Base-by-base conservation (phyloP, 2,888 invertebrate species). In the Pecten maximus region DNA sequence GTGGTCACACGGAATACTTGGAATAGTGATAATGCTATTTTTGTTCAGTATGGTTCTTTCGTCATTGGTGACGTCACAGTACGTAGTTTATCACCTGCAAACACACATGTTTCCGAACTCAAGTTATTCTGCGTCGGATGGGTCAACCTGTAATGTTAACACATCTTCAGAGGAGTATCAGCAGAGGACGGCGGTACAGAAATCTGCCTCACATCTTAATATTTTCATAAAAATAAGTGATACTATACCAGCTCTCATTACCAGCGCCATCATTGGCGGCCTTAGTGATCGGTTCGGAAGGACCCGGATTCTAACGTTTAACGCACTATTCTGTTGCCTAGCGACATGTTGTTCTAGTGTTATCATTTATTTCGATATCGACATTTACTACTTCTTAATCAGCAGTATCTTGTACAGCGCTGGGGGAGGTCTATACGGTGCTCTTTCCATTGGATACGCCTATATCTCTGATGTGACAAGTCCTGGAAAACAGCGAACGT, bases 381-480 rank as follows among this genome's bases (percentile, higher is more conserved):
- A 90, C 3, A 87, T 93, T 15, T 88, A 87, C 60, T 93, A 90
- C 54, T 89, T 93, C 16, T 28, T 91, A 1, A 50, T 92, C 2
- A 91, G 90, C 0, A 92, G 91, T 88, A 89, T 90, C 28, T 6
- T 93, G 0, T 93, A 93, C 48, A 93, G 94, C 0, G 89, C 91
- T 15, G 90, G 93, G 0, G 94, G 94, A 19, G 91, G 91, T 40
- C 89, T 92, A 35, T 92, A 90, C 28, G 92, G 88, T 40, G 91
- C 92, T 3, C 60, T 93, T 3, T 91, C 92, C 19, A 90, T 92
- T 15, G 74, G 91, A 0, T 93, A 87, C 40, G 86, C 91, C 0
- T 93, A 92, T 74, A 90, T 89, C 8, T 92, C 93, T 28, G 94
- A 94, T 90, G 91, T 93, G 16, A 93, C 94, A 6, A 50, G 40